Evolutionary conservation across 37 sponge, comb jelly and placozoan species (phyloP), one percentile per base, ranked within the genome.

Genomic region (Haliclona indistincta): DNA sequence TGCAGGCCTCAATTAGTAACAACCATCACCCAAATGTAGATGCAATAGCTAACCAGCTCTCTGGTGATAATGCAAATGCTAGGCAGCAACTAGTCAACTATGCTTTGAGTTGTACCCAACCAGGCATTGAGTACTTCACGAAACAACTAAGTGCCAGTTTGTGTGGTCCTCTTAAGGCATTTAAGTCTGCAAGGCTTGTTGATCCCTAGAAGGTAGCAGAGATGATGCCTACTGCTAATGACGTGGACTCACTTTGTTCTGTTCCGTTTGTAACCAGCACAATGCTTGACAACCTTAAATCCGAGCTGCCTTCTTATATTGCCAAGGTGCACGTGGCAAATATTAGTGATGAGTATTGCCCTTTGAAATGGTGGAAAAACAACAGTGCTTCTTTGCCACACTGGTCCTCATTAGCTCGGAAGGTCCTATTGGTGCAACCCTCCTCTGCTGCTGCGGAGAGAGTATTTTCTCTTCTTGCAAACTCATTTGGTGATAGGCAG

Each of bases 381-480:
- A 23, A 73, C 35, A 38, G 17, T 30, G 68, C 10, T 30, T 29
- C 72, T 20, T 56, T 81, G 35, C 82, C 74, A 30, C 11, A 13
- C n/a, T 81, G 82, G 82, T 53, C 60, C 56, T 29, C 4, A 35
- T 35, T 38, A 15, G 20, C 72, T 13, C 63, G 38, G 40, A 34
- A 25, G 29, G 23, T 44, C 1, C 33, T 65, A 33, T 58, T 68
- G 22, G 10, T 56, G 23, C 68, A 80, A 53, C 81, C 81, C 28
- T 80, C 73, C 17, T 81, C 75, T 52, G 82, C 67, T 43, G 74
- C 82, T 41, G 67, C 74, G 53, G 75, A 73, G 34, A 34, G 67
- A 25, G 53, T 73, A 11, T 69, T 81, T 40, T 81, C 73, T 23
- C 20, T 66, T 53, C 47, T 66, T 38, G 45, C 20, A 8, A 30